Percentiles rank a stretch among this genome's conserved stretches.
Conservation (phyloP, 2,113 vertebrate genomes). For the Pipa parva region DNA sequence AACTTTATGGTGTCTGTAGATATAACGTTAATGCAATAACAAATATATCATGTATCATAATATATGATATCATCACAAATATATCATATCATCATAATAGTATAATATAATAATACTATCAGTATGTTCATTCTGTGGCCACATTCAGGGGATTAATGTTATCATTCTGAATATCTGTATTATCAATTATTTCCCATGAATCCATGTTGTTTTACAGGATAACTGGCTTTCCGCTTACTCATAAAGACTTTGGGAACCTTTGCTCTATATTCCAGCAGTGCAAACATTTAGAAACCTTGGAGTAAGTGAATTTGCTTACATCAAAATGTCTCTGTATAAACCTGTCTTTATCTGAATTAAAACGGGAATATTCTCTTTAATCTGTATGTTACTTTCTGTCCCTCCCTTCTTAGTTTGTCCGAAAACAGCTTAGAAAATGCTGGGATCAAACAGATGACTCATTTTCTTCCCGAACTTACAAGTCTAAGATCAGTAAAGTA, state of each 20-base stretch:
- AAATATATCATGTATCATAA: no score
- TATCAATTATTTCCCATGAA: not conserved
- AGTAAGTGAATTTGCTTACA: constrained; percentile 60
- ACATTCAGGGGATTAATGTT: no score
- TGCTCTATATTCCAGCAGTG: constrained; percentile 54
- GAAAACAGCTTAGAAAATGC: constrained; percentile 65
- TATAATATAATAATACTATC: no score
- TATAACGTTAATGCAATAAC: no score
- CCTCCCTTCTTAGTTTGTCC: constrained; percentile 75
- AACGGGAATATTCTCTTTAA: not conserved
- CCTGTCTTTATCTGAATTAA: not conserved
- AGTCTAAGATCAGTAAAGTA: constrained; percentile 69
- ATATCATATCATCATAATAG: no score
- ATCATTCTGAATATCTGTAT: no score
- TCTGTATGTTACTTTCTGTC: no score
- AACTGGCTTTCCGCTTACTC: constrained; percentile 55
- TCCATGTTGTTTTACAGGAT: constrained; percentile 55
- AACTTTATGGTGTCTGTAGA: no score
- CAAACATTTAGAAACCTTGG: constrained; percentile 51
- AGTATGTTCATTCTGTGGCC: no score
- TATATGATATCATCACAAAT: no score
- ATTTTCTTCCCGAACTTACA: constrained; percentile 56
- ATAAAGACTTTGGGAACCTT: constrained; percentile 54
- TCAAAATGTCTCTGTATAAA: not conserved
- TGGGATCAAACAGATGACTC: constrained; percentile 60